Evolutionary conservation across 2,113 vertebrate genomes (phyloP).

Genomic region (Rhinogobius similis): DNA sequence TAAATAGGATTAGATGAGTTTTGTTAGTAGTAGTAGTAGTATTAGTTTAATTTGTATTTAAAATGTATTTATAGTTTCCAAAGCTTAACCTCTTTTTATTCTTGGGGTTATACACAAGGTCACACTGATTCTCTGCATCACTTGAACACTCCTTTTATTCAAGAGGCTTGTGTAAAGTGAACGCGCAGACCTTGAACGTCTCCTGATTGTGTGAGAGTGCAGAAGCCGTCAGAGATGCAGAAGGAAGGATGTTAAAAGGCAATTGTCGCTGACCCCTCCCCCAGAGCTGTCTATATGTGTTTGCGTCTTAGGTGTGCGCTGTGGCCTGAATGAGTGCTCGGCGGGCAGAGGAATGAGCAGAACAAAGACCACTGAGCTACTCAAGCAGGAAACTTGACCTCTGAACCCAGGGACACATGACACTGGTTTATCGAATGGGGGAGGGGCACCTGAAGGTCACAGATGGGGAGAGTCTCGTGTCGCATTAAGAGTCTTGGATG

Average conservation of each 20-base stretch:
- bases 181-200: conserved; percentile 9
- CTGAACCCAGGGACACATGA: conserved; percentile 43
- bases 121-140: not conserved
- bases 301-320: conserved; percentile 44
- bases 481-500: not conserved
- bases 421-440: conserved; percentile 12
- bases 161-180: not conserved
- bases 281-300: conserved; percentile 29
- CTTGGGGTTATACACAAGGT: not conserved
- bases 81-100: not conserved
- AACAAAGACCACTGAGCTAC: conserved; percentile 51
- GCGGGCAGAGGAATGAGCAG: conserved; percentile 12
- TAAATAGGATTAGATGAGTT: too few relatives aligned
- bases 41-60: too few relatives aligned
- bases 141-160: not conserved
- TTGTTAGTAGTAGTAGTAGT: too few relatives aligned
- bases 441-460: conserved; percentile 31
- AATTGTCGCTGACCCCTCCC: conserved; percentile 34
- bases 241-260: conserved; percentile 33
- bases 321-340: conserved; percentile 37
- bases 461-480: conserved; percentile 15
- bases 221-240: conserved; percentile 19
- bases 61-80: too few relatives aligned
- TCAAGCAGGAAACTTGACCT: conserved; percentile 60
- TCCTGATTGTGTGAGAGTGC: conserved; percentile 11